These are phyloP conservation scores for Percopsis transmontana DNA, from an alignment of 2,113 vertebrate genomes.

Conservation along the genomic window DNA sequence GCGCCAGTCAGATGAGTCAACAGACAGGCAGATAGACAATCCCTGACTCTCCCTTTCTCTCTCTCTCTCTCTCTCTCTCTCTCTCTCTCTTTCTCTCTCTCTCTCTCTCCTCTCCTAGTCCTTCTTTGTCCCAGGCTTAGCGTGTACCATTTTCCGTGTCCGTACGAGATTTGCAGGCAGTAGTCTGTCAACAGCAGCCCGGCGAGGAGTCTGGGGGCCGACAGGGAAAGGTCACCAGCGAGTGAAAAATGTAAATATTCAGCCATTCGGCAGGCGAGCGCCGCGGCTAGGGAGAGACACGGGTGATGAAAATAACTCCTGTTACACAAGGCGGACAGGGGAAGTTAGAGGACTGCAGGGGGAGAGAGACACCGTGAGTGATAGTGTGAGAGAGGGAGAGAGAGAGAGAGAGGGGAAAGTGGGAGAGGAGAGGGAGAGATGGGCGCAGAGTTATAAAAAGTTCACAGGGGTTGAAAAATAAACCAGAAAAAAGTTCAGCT, in stretches of 20 bases:
- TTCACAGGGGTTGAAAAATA: too few relatives aligned
- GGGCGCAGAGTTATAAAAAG: too few relatives aligned
- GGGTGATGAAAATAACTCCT: conserved; percentile 71
- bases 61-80: conserved; percentile 4
- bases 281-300: conserved; percentile 64
- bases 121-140: conserved; percentile 39
- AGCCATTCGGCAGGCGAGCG: conserved; percentile 54
- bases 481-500: conserved; percentile 47
- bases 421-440: not conserved
- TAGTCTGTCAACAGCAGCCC: conserved; percentile 75
- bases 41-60: conserved; percentile 1
- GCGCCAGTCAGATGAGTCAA: conserved; percentile 26
- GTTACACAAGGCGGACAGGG: conserved; percentile 46
- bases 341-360: not conserved
- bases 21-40: conserved; percentile 22
- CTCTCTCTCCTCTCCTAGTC: conserved; percentile 42
- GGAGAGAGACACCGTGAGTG: not conserved
- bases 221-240: conserved; percentile 75
- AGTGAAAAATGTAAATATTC: conserved; percentile 78
- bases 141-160: conserved; percentile 68
- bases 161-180: conserved; percentile 73
- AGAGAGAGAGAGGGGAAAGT: not conserved
- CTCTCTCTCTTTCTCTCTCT: conserved; percentile 23
- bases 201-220: conserved; percentile 68
- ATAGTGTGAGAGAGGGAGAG: not conserved